Conservation (phyloP, 2,113 vertebrate genomes). For the Indicator indicator region DNA sequence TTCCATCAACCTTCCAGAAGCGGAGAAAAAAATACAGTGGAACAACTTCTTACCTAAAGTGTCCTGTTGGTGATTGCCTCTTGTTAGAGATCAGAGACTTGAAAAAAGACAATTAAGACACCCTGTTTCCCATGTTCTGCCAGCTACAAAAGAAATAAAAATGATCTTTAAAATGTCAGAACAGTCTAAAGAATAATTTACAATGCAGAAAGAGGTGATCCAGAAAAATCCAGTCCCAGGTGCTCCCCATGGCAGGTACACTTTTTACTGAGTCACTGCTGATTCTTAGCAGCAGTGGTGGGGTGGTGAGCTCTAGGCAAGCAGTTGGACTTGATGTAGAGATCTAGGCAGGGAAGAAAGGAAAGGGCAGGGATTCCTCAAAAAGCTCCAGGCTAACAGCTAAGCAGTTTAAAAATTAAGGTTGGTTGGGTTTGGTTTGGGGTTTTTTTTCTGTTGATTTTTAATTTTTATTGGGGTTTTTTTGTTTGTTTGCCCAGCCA, state of each 20-base stretch:
- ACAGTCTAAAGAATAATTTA: neutral
- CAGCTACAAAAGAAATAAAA: neutral
- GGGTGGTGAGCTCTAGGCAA: too few species aligned
- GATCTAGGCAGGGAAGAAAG: neutral
- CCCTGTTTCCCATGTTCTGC: neutral
- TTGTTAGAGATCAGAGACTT: neutral
- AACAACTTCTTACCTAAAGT: neutral
- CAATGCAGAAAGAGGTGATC: neutral
- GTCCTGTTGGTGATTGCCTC: neutral
- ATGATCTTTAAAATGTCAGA: neutral
- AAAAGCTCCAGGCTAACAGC: neutral
- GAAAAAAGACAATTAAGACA: neutral
- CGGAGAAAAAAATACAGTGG: neutral
- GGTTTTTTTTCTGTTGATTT: too few species aligned
- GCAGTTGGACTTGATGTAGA: neutral
- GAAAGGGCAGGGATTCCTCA: neutral
- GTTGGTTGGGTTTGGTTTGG: neutral
- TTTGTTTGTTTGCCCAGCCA: neutral
- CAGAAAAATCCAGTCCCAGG: neutral
- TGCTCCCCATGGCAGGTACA: neutral
- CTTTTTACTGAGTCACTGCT: neutral
- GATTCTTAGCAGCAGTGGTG: too few species aligned
- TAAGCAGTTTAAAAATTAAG: slow-evolving; percentile 5
- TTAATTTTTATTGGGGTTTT: neutral
- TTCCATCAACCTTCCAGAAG: neutral